Conservation (phyloP, 2,113 vertebrate genomes). For the Copsychus sechellarum region DNA sequence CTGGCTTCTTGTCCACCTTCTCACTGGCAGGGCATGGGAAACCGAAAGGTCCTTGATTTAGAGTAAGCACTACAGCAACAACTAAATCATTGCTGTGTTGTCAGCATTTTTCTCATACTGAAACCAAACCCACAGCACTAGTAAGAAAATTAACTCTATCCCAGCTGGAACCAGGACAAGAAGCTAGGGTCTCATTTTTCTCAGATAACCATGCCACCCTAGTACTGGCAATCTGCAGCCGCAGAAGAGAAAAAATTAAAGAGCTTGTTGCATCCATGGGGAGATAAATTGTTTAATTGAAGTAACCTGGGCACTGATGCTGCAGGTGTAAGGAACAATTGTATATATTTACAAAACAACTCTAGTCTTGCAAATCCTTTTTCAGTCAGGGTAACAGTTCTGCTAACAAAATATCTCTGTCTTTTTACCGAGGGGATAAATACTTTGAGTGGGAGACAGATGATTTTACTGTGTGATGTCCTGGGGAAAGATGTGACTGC, state of each 20-base stretch:
- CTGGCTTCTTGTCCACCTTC: neutral
- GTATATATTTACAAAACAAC: neutral
- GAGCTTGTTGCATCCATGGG: neutral
- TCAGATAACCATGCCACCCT: neutral
- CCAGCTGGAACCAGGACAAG: neutral
- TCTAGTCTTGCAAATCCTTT: neutral
- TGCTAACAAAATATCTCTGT: neutral
- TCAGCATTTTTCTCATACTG: neutral
- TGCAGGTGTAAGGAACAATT: neutral
- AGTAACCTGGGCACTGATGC: neutral
- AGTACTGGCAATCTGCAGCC: neutral
- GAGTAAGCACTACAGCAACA: accelerated
- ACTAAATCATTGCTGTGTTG: neutral
- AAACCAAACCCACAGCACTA: neutral
- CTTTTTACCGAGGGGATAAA: neutral
- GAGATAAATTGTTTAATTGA: neutral
- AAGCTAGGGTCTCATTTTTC: neutral
- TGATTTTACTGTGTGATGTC: neutral
- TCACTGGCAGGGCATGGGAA: neutral
- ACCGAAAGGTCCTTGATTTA: accelerated
- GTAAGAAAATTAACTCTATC: neutral
- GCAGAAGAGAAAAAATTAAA: neutral
- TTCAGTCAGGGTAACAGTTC: neutral
- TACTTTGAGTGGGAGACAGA: neutral
- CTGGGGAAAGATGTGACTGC: neutral